Evolutionary conservation across 2,797 vertebrate species (phyloP).

Genomic region (Mareca strepera): DNA sequence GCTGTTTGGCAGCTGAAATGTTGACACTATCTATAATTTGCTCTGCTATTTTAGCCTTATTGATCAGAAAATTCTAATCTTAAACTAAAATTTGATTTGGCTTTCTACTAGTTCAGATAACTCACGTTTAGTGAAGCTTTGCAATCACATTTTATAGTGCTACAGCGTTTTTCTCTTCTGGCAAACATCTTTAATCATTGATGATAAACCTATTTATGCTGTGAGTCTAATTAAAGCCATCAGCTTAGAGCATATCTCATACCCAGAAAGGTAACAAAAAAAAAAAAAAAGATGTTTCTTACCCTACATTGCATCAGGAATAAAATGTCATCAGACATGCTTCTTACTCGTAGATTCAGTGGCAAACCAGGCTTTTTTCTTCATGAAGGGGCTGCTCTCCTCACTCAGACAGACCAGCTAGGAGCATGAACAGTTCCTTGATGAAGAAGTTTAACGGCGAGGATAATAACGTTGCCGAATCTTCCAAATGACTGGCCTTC

Average conservation of each 20-base stretch:
- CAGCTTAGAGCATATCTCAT: neutral
- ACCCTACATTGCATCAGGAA: slow-evolving; percentile 85
- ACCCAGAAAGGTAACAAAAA: neutral
- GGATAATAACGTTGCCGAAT: slow-evolving; percentile 36
- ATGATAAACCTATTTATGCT: neutral
- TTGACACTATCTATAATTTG: neutral
- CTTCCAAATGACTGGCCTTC: slow-evolving; percentile 32
- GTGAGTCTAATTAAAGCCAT: slow-evolving; percentile 20
- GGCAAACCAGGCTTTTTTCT: slow-evolving; percentile 74
- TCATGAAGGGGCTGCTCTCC: slow-evolving; percentile 74
- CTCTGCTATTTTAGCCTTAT: neutral
- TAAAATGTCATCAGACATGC: slow-evolving; percentile 84
- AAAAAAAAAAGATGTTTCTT: slow-evolving; percentile 71
- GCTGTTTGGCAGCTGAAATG: neutral
- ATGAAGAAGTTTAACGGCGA: slow-evolving; percentile 47
- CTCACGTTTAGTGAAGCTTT: neutral
- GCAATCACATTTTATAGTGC: neutral
- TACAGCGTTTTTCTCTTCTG: slow-evolving; percentile 4
- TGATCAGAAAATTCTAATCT: neutral
- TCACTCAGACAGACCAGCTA: slow-evolving; percentile 55
- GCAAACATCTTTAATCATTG: neutral
- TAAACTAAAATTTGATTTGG: neutral
- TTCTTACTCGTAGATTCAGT: slow-evolving; percentile 80
- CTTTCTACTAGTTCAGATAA: slow-evolving; percentile 13
- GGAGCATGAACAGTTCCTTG: slow-evolving; percentile 51